phyloP scores from a whole-genome alignment of 2,888 invertebrate species.

The Andrena bucephala region DNA sequence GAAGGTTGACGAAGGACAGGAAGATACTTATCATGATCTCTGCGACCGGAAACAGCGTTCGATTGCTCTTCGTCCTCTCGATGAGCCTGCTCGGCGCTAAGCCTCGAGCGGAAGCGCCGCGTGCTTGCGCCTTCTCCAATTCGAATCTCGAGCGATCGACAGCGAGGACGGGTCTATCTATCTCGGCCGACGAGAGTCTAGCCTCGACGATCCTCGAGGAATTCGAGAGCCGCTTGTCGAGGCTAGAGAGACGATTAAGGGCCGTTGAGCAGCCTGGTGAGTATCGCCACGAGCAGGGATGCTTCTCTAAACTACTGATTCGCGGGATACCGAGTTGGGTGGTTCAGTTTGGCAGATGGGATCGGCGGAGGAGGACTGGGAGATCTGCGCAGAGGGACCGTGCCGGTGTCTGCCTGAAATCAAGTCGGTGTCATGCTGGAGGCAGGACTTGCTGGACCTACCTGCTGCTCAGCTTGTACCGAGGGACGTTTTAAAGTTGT shows the following conservation, averaged over 20 bases:
- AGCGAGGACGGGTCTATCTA: background rate
- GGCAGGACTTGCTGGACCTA: conserved; percentile 87
- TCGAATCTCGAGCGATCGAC: conserved; percentile 21
- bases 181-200: background rate
- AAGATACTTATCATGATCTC: conserved; percentile 9
- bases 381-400: conserved; percentile 87
- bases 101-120: background rate
- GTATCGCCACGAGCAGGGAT: background rate
- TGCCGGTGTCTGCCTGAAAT: conserved; percentile 89
- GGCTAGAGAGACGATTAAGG: conserved; percentile 88
- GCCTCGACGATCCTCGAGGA: conserved; percentile 66
- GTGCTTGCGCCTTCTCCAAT: conserved; percentile 24
- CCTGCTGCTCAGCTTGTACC: conserved; percentile 88
- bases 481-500: conserved; percentile 89
- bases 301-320: background rate
- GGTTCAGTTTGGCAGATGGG: conserved; percentile 89
- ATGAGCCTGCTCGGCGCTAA: background rate
- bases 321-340: background rate
- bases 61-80: conserved; percentile 16
- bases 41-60: background rate
- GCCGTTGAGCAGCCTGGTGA: conserved; percentile 90
- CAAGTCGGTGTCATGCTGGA: conserved; percentile 90
- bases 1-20: background rate
- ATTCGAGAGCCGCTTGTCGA: conserved; percentile 78
- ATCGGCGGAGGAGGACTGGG: conserved; percentile 87